Conservation (phyloP, 92 coral and sea anemone species). For the Phenganax stokvisi region DNA sequence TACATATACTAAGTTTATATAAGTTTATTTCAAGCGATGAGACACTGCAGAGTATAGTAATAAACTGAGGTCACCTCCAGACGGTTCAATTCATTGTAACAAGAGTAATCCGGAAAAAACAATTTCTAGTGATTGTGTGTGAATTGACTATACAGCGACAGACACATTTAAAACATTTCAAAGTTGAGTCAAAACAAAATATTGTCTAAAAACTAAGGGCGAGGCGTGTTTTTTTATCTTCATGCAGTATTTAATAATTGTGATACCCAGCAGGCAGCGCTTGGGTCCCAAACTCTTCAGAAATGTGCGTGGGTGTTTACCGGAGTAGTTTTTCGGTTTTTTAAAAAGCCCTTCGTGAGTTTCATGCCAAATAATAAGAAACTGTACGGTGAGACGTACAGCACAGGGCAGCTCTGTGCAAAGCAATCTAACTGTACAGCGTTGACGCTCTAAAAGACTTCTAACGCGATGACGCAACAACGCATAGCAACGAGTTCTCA, state of each 20-base stretch:
- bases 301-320: background rate
- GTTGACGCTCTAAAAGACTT: background rate
- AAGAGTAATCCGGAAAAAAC: background rate
- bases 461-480: background rate
- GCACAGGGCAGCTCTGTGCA: no score
- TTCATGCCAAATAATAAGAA: no score
- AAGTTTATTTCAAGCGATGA: no score
- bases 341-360: no score
- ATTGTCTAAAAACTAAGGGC: background rate
- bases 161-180: background rate
- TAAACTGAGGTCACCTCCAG: no score
- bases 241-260: background rate
- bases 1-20: no score
- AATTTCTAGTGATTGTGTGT: background rate
- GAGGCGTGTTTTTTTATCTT: constrained; percentile 7
- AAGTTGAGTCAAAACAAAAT: background rate
- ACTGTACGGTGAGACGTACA: no score
- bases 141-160: background rate
- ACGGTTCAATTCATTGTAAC: no score
- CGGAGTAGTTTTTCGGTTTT: no score
- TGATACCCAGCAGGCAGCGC: background rate
- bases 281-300: no score
- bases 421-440: background rate
- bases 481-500: background rate
- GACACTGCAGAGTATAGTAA: no score